Base-by-base conservation (phyloP, 30 jellyfish, hydroid and myxozoan species). In the Nemopilema nomurai region DNA sequence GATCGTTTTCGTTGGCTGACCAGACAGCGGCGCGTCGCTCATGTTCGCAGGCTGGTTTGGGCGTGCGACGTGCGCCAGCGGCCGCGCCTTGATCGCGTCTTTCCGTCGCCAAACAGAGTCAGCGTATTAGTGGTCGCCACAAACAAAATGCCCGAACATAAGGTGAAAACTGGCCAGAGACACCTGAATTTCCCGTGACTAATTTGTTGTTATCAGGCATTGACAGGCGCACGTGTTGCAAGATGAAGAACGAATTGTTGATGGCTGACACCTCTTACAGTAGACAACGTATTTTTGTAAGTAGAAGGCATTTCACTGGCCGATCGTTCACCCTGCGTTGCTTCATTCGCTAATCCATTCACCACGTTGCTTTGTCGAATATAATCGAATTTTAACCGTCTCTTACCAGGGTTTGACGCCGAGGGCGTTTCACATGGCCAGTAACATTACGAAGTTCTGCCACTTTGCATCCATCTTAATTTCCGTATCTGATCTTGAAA, bases 151-250 rank as follows among this genome's bases (percentile, higher is more conserved):
- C 32, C 76, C 19, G 76, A 41, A 41, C 57, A 73, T 19, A 30
- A 77, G 70, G 76, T 77, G 69, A 26, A 57, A 28, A 77, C 75
- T n/a, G 28, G 30, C 26, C 4, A 29, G 16, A 30, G 50, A 21
- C 78, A 77, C 53, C 79, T 77, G 68, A 77, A 31, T 65, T 64
- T 62, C 87, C 87, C 87, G 78, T 77, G 87, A 77, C 87, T 77
- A 41, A 29, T 77, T 77, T 77, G 31, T 16, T 50, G 49, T 22
- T 67, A 76, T 77, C 87, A 77, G 65, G n/a, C 19, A 62, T 69
- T 77, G 76, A 31, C 76, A 57, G 20, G 63, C 51, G 76, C 78
- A 62, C 78, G 74, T 28, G 87, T 62, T 77, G 76, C 68, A 17
- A 65, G 78, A 22, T 9, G 23, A n/a, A 62, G 77, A 29, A 62